Conservation (phyloP, 2,113 vertebrate species). For the Laticauda colubrina region DNA sequence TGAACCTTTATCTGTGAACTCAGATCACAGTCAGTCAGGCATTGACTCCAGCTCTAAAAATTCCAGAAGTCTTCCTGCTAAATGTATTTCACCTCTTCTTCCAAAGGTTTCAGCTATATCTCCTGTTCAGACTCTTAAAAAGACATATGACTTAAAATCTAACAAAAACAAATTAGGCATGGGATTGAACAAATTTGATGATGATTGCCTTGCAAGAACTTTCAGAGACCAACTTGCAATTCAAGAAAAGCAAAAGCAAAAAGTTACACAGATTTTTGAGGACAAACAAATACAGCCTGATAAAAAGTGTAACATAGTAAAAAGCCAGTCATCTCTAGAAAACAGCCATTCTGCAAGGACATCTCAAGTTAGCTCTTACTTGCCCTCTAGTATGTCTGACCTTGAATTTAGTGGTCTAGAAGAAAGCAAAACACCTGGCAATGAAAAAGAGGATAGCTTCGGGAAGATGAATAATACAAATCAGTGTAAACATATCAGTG, state of each 20-base stretch:
- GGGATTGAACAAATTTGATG: conserved; percentile 44
- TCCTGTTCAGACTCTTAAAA: conserved; percentile 70
- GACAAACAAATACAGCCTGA: conserved; percentile 29
- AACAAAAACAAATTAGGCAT: conserved; percentile 60
- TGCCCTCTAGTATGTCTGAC: conserved; percentile 57
- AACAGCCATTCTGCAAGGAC: conserved; percentile 53
- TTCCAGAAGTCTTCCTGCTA: conserved; percentile 55
- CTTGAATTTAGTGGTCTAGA: conserved; percentile 55
- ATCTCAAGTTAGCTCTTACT: conserved; percentile 65
- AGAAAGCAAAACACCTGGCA: conserved; percentile 48
- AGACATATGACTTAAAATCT: conserved; percentile 56
- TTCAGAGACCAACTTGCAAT: conserved; percentile 28
- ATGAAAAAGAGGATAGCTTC: conserved; percentile 62
- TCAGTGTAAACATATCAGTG: conserved; percentile 81
- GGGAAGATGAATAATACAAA: conserved; percentile 68
- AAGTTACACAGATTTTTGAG: neutral
- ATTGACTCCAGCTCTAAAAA: conserved; percentile 41
- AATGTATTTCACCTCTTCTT: conserved; percentile 53
- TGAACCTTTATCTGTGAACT: conserved; percentile 49
- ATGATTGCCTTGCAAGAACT: conserved; percentile 18
- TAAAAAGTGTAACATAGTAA: conserved; percentile 34
- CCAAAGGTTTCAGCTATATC: conserved; percentile 74
- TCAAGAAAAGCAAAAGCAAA: conserved; percentile 30
- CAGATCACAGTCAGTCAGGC: conserved; percentile 48
- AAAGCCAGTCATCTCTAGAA: conserved; percentile 46